phyloP scores from a whole-genome alignment of 35 echinoderm and acorn worm genomes.

The Holothuria glaberrima region DNA sequence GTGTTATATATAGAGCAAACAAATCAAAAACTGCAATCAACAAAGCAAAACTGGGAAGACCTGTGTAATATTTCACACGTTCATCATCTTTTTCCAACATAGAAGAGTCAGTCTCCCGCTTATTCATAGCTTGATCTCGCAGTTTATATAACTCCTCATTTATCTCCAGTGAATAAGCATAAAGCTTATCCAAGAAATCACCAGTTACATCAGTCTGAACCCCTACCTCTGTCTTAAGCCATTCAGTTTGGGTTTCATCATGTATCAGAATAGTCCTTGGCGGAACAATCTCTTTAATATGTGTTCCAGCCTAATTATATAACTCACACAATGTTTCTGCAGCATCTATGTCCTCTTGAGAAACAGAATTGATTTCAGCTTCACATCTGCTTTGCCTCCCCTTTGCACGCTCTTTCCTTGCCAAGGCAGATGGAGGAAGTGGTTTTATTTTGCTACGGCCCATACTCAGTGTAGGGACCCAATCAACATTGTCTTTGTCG shows the following conservation, averaged over 20 bases:
- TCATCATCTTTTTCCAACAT: conserved; percentile 9
- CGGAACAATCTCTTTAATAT: background rate
- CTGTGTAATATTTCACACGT: conserved; percentile 13
- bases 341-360: conserved; percentile 1
- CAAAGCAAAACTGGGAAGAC: conserved; percentile 17
- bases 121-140: background rate
- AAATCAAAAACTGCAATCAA: conserved; percentile 26
- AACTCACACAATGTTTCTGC: conserved; percentile 1
- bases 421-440: background rate
- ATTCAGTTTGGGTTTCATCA: background rate
- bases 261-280: background rate
- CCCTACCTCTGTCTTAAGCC: conserved; percentile 1
- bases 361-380: background rate
- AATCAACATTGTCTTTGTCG: background rate
- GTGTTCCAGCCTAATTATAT: background rate
- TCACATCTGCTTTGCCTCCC: background rate
- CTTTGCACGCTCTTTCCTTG: background rate
- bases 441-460: conserved; percentile 1
- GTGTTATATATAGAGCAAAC: background rate
- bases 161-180: background rate
- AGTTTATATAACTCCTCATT: conserved; percentile 8
- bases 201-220: conserved; percentile 6
- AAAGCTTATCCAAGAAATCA: conserved; percentile 12
- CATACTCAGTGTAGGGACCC: background rate
- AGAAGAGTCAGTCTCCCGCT: background rate